These are phyloP conservation scores for Magallana angulata DNA, from an alignment of 1,140 invertebrate species.

Conservation along the genomic window DNA sequence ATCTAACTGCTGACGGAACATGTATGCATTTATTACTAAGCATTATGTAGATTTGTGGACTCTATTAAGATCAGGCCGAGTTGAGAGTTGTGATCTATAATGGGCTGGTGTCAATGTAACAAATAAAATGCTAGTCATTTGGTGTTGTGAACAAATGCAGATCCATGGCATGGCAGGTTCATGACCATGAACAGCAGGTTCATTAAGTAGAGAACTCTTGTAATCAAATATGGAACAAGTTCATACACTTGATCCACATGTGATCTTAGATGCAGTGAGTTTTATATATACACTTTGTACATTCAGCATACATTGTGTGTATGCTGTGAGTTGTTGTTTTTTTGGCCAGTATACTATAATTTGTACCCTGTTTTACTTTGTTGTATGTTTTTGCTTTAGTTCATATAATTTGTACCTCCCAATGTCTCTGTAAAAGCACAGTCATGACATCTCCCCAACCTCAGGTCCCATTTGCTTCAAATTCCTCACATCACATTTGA, in stretches of 20 bases:
- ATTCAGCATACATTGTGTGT: not conserved
- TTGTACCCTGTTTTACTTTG: not conserved
- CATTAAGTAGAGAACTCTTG: not conserved
- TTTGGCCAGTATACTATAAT: slow-evolving; percentile 20
- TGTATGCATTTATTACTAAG: slow-evolving; percentile 4
- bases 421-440: not conserved
- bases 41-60: slow-evolving; percentile 15
- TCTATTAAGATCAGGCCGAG: not conserved
- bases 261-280: not conserved
- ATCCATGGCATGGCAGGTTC: not conserved
- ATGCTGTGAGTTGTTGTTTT: not conserved
- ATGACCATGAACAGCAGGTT: slow-evolving; percentile 13
- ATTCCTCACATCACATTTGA: not conserved
- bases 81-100: not conserved
- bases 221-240: not conserved
- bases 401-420: not conserved
- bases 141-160: slow-evolving; percentile 29
- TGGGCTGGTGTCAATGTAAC: not conserved
- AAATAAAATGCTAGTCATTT: slow-evolving; percentile 31
- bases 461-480: not conserved
- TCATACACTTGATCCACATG: not conserved
- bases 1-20: slow-evolving; percentile 11
- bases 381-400: not conserved
- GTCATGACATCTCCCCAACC: not conserved
- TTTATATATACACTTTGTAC: slow-evolving; percentile 13